A percentile compares a stretch with the other conserved stretches of the same genome.
These are phyloP conservation scores for Hypotaenidia okinawae DNA, from an alignment of 2,797 vertebrate species.

Conservation along the genomic window DNA sequence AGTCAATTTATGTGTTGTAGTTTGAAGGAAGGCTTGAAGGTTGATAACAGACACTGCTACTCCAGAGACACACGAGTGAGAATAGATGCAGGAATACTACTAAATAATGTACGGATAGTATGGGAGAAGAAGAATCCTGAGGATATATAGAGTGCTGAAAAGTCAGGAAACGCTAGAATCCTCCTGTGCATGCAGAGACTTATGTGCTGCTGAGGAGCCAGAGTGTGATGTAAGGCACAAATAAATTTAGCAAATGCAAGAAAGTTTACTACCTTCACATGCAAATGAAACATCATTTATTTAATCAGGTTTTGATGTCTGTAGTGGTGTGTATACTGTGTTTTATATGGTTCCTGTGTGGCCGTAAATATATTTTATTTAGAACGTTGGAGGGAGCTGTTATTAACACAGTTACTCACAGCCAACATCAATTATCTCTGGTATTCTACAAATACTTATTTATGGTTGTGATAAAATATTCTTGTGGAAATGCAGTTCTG, in stretches of 20 bases:
- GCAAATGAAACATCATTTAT: constrained; percentile 60
- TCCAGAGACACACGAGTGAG: neutral
- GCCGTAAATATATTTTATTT: constrained; percentile 62
- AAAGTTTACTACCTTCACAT: constrained; percentile 41
- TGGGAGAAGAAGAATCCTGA: neutral
- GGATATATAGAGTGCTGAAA: neutral
- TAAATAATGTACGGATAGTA: neutral
- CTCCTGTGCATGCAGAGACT: neutral
- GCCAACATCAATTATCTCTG: constrained; percentile 58
- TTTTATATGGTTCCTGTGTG: constrained; percentile 53
- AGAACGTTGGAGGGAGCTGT: constrained; percentile 26
- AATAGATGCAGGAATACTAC: neutral
- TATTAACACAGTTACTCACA: constrained; percentile 47
- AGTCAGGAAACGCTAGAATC: neutral
- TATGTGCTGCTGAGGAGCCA: neutral
- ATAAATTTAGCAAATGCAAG: constrained; percentile 34
- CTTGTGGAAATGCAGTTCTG: neutral
- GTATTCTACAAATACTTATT: constrained; percentile 49
- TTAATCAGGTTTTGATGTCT: constrained; percentile 61
- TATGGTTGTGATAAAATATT: constrained; percentile 47
- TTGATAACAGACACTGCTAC: neutral
- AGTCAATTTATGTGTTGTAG: neutral
- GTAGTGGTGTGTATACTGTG: neutral
- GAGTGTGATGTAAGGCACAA: neutral
- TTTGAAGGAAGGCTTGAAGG: neutral